These are phyloP conservation scores for Phthorimaea operculella DNA, from an alignment of 1,140 invertebrate species.

Conservation along the genomic window DNA sequence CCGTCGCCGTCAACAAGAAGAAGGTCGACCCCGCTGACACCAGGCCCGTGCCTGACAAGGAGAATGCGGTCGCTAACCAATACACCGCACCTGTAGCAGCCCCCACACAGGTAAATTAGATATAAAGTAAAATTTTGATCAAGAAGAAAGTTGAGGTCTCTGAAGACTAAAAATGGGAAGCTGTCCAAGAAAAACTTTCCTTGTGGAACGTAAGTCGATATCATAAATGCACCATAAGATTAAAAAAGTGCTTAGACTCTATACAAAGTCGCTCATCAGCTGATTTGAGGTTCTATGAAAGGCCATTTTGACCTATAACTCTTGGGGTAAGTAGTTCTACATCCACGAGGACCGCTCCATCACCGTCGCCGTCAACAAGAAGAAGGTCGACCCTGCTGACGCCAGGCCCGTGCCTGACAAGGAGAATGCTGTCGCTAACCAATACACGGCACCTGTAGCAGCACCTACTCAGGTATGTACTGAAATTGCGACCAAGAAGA, in stretches of 20 bases:
- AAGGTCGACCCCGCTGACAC: constrained; percentile 37
- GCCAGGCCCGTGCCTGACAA: constrained; percentile 40
- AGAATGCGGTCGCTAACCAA: constrained; percentile 43
- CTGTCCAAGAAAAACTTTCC: no score
- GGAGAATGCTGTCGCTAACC: constrained; percentile 35
- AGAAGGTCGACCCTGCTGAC: constrained; percentile 37
- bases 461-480: constrained; percentile 28
- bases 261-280: no score
- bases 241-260: no score
- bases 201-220: no score
- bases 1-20: constrained; percentile 61
- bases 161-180: no score
- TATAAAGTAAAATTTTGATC: no score
- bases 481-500: no score
- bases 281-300: no score
- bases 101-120: constrained; percentile 17
- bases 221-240: no score
- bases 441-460: constrained; percentile 33
- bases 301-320: no score
- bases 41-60: constrained; percentile 43
- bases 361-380: constrained; percentile 63
- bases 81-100: constrained; percentile 30
- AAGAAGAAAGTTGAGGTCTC: no score
- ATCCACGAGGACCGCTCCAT: constrained; percentile 71
- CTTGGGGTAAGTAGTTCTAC: no score